These are phyloP conservation scores for Acleris emargana DNA, from an alignment of 2,888 invertebrate species.

Conservation along the genomic window DNA sequence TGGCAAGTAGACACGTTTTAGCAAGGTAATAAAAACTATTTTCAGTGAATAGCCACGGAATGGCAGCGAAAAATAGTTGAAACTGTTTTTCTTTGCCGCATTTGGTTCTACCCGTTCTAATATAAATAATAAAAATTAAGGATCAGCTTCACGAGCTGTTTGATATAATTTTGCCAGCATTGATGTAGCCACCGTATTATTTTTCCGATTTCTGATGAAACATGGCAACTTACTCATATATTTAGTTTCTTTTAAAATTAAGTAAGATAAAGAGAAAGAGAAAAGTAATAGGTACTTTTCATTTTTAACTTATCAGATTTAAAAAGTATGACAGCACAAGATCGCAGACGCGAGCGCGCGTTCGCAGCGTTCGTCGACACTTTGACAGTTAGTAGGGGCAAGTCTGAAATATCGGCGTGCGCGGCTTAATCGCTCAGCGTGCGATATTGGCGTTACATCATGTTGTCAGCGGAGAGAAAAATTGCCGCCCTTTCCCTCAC, in stretches of 20 bases:
- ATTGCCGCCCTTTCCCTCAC: slow-evolving; percentile 73
- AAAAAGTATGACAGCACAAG: slow-evolving; percentile 2
- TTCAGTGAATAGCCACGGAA: no score
- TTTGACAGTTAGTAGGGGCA: slow-evolving; percentile 82
- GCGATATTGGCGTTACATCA: slow-evolving; percentile 84
- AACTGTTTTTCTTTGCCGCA: no score
- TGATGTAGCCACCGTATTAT: no score
- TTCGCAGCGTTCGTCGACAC: slow-evolving; percentile 70
- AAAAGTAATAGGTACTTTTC: background rate
- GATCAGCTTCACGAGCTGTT: no score
- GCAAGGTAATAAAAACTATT: no score
- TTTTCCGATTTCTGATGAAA: no score
- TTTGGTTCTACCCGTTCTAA: no score
- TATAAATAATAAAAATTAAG: no score
- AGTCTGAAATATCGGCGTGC: slow-evolving; percentile 82
- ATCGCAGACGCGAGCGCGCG: slow-evolving; percentile 44
- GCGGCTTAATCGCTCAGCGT: slow-evolving; percentile 83
- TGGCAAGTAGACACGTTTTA: no score
- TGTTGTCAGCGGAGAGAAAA: slow-evolving; percentile 83
- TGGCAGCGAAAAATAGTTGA: no score
- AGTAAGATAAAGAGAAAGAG: background rate
- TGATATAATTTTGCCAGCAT: no score
- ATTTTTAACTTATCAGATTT: background rate
- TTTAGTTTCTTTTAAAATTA: background rate
- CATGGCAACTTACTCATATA: background rate